Evolutionary conservation across 2,888 invertebrate species (phyloP).

Genomic region (Amblyteles armatorius): DNA sequence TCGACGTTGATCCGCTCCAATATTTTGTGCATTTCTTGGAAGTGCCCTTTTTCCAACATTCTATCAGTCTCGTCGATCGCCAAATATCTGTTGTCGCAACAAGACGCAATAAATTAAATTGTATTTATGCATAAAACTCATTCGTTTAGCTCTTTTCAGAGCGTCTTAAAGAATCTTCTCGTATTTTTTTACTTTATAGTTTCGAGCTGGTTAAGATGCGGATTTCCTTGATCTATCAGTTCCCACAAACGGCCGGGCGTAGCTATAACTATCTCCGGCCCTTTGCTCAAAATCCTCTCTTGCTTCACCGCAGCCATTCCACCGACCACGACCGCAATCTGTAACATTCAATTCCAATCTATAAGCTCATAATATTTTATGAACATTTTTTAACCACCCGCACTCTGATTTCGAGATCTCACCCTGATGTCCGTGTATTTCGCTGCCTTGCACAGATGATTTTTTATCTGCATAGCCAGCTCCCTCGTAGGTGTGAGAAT

Average conservation of each 20-base stretch:
- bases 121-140: neutral
- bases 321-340: constrained; percentile 94
- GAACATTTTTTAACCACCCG: neutral
- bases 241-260: constrained; percentile 99
- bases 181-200: constrained; percentile 87
- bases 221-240: constrained; percentile 91
- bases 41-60: constrained; percentile 98
- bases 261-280: constrained; percentile 97
- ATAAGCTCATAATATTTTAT: neutral
- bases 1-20: constrained; percentile 92
- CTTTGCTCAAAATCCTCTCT: constrained; percentile 91
- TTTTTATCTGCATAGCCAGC: constrained; percentile 96
- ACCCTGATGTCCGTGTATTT: constrained; percentile 91
- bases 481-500: constrained; percentile 98
- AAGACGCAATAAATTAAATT: neutral
- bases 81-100: constrained; percentile 88
- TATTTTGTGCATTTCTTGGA: constrained; percentile 94
- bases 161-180: neutral
- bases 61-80: constrained; percentile 99
- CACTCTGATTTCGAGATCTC: neutral
- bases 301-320: constrained; percentile 98
- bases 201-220: constrained; percentile 90
- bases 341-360: neutral
- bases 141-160: too few relatives aligned
- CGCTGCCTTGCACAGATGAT: constrained; percentile 92